A percentile compares a stretch with the other conserved stretches of the same genome.
Conservation (phyloP, 2,888 invertebrate species). For the Ormia ochracea region DNA sequence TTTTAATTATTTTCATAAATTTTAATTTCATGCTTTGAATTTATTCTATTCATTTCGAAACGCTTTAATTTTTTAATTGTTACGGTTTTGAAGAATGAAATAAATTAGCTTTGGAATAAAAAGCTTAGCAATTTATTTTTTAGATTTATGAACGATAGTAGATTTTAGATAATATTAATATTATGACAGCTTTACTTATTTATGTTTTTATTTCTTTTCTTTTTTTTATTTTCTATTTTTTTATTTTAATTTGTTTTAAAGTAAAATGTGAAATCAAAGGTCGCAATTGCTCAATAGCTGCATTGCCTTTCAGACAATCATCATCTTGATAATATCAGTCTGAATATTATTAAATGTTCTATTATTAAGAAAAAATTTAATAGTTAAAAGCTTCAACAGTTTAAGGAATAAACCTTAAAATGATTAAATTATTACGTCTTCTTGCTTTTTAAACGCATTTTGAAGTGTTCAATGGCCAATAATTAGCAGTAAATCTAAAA, state of each 20-base stretch:
- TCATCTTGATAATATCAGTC: constrained; percentile 41
- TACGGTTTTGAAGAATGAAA: background rate
- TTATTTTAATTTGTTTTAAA: background rate
- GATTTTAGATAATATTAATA: background rate
- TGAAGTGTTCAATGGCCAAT: too few species aligned
- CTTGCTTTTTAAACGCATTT: too few species aligned
- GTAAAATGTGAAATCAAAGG: constrained; percentile 35
- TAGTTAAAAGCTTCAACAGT: too few species aligned
- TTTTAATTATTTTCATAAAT: constrained; percentile 24
- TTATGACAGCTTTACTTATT: background rate
- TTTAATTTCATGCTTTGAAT: constrained; percentile 58
- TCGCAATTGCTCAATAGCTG: constrained; percentile 40
- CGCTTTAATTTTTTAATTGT: constrained; percentile 26
- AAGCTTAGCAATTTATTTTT: constrained; percentile 24
- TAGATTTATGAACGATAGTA: constrained; percentile 33
- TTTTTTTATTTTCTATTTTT: background rate
- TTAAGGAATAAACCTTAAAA: too few species aligned
- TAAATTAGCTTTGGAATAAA: background rate
- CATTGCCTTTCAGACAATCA: background rate
- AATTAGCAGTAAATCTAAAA: too few species aligned
- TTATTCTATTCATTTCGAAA: background rate
- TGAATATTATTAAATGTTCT: background rate
- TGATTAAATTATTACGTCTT: too few species aligned
- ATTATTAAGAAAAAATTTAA: too few species aligned
- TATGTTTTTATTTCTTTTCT: background rate